A percentile compares a stretch with the other conserved stretches of the same genome.
Evolutionary conservation across 2,888 invertebrate species (phyloP).

Genomic region (Harpalus rufipes): DNA sequence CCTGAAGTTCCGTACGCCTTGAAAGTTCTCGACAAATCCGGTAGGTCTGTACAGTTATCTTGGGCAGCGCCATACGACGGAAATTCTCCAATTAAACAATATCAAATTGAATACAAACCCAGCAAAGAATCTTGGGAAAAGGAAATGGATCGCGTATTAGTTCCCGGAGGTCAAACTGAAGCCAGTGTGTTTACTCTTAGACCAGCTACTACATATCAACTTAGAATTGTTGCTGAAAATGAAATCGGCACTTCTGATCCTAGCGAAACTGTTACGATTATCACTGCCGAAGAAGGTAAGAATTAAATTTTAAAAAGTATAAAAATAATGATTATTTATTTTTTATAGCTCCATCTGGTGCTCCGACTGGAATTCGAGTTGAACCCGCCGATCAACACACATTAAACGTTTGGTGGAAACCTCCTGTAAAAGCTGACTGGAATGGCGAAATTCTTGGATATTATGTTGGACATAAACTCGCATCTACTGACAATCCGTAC

Average conservation of each 20-base stretch:
- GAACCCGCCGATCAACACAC: conserved; percentile 93
- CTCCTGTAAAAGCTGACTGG: conserved; percentile 93
- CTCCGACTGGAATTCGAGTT: conserved; percentile 90
- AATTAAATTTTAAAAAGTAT: conserved; percentile 30
- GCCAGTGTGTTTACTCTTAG: conserved; percentile 93
- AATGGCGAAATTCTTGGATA: conserved; percentile 95
- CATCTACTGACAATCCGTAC: conserved; percentile 91
- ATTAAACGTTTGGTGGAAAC: conserved; percentile 93
- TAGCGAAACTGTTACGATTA: conserved; percentile 95
- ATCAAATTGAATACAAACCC: conserved; percentile 94
- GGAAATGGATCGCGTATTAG: conserved; percentile 91
- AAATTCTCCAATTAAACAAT: conserved; percentile 92
- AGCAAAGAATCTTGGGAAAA: conserved; percentile 90
- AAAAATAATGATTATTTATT: not conserved
- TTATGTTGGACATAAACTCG: conserved; percentile 93
- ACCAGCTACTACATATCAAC: conserved; percentile 95
- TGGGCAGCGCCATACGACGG: conserved; percentile 97
- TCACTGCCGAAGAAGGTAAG: conserved; percentile 93
- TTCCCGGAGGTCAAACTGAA: conserved; percentile 93
- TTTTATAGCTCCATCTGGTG: conserved; percentile 85
- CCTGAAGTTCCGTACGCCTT: conserved; percentile 94
- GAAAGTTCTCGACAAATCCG: conserved; percentile 93
- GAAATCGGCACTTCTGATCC: conserved; percentile 95
- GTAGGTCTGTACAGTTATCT: conserved; percentile 92
- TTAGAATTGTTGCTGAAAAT: conserved; percentile 95